Base-by-base conservation (phyloP, 2,113 vertebrate species). In the Hydrolagus affinis region DNA sequence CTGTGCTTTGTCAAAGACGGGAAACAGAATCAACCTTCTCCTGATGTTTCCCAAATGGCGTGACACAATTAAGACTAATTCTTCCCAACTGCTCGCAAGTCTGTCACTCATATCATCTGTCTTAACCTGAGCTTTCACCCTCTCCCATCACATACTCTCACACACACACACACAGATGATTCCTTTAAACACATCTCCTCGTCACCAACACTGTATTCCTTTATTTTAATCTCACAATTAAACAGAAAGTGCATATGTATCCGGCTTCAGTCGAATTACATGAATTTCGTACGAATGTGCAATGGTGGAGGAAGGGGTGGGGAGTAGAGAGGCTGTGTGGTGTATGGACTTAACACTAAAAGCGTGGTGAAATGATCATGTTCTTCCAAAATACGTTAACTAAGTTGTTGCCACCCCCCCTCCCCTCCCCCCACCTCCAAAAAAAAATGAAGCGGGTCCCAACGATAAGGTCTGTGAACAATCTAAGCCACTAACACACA, bases 351-450 rank as follows among this genome's bases (percentile, higher is more conserved):
- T 66, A 19, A 83, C 77, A 57, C 28, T 11, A 66, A 83, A 83
- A 60, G 60, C 62, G 6, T 60, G 23, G 77, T 25, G 19, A 66
- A 83, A 83, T 83, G 60, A 64, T 83, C 62, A 83, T 83, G 25
- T 64, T 25, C 77, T 60, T 28, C n/a, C 77, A 8, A 1, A 57
- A 83, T 9, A n/a, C n/a, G n/a, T n/a, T n/a, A n/a, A n/a, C n/a
- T n/a, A n/a, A n/a, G n/a, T n/a, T n/a, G n/a, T n/a, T n/a, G n/a
- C n/a, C n/a, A n/a, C n/a, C n/a, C n/a, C n/a, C n/a, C n/a, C n/a
- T n/a, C n/a, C n/a, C n/a, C n/a, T n/a, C n/a, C n/a, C n/a, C n/a
- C n/a, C 62, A 64, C 15, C 75, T 56, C 28, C 44, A n/a, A n/a
- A n/a, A n/a, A 77, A 77, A 77, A 14, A 77, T n/a, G 44, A 60